phyloP scores from a whole-genome alignment of 1,140 invertebrate species.

The Drosophila asahinai region DNA sequence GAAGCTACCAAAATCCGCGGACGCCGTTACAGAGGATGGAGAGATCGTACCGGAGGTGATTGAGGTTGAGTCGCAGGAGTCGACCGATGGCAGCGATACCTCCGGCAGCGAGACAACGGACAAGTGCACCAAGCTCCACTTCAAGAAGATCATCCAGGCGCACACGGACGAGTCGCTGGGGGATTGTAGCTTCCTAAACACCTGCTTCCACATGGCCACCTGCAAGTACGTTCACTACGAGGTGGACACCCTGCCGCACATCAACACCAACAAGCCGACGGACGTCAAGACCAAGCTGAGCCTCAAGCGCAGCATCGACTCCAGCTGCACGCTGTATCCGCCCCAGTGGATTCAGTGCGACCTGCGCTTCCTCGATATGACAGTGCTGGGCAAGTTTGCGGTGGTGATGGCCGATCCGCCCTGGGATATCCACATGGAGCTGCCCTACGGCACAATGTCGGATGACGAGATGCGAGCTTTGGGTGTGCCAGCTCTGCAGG shows the following conservation, averaged over 20 bases:
- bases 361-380: slow-evolving; percentile 97
- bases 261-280: slow-evolving; percentile 82
- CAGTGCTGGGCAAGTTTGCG: slow-evolving; percentile 96
- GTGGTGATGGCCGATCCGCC: slow-evolving; percentile 98
- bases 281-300: slow-evolving; percentile 80
- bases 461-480: slow-evolving; percentile 99
- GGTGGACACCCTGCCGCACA: slow-evolving; percentile 89
- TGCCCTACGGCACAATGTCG: slow-evolving; percentile 99
- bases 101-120: slow-evolving; percentile 53
- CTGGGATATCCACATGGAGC: slow-evolving; percentile 97
- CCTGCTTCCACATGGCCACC: slow-evolving; percentile 99
- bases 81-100: slow-evolving; percentile 65
- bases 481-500: slow-evolving; percentile 95
- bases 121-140: slow-evolving; percentile 96
- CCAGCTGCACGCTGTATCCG: slow-evolving; percentile 91
- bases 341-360: slow-evolving; percentile 99
- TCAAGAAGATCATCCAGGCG: slow-evolving; percentile 98
- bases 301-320: slow-evolving; percentile 77
- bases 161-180: slow-evolving; percentile 98
- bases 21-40: slow-evolving; percentile 67
- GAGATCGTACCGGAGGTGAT: slow-evolving; percentile 68
- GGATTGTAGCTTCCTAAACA: slow-evolving; percentile 99
- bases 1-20: slow-evolving; percentile 38
- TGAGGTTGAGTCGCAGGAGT: slow-evolving; percentile 69
- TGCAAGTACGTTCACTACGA: slow-evolving; percentile 99